Evolutionary conservation across 2,888 invertebrate species (phyloP).

Genomic region (Therioaphis trifolii): DNA sequence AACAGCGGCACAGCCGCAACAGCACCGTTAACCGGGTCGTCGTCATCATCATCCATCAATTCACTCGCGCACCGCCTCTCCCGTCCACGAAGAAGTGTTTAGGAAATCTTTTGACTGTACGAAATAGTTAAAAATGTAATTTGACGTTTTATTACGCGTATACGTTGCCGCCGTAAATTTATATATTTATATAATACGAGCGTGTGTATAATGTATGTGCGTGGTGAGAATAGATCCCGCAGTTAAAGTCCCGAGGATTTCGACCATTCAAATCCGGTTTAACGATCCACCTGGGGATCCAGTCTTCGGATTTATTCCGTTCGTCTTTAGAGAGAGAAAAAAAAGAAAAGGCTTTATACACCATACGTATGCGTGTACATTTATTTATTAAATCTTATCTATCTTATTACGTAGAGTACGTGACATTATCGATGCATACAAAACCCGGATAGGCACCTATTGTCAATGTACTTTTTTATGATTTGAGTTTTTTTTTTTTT

Average conservation of each 20-base stretch:
- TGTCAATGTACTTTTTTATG: neutral
- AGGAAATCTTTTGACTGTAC: conserved; percentile 8
- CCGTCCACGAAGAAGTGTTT: neutral
- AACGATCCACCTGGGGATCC: conserved; percentile 37
- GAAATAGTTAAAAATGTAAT: too few relatives aligned
- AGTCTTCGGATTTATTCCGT: neutral
- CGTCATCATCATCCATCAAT: neutral
- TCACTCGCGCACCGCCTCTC: conserved; percentile 18
- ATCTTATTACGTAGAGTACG: neutral
- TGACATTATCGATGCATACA: neutral
- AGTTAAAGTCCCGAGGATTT: neutral
- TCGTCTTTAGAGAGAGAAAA: neutral
- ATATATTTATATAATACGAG: neutral
- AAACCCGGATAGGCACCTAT: neutral
- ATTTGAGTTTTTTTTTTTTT: too few relatives aligned
- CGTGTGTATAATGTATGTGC: neutral
- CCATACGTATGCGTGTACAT: neutral
- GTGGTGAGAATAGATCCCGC: neutral
- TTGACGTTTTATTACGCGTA: neutral
- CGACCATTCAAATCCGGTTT: conserved; percentile 3
- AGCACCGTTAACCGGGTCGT: neutral
- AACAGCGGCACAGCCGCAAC: neutral
- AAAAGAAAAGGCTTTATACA: neutral
- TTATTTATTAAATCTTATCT: neutral
- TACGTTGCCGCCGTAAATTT: neutral